These are phyloP conservation scores for Nycticorax nycticorax DNA, from an alignment of 2,113 vertebrate genomes.

Conservation along the genomic window DNA sequence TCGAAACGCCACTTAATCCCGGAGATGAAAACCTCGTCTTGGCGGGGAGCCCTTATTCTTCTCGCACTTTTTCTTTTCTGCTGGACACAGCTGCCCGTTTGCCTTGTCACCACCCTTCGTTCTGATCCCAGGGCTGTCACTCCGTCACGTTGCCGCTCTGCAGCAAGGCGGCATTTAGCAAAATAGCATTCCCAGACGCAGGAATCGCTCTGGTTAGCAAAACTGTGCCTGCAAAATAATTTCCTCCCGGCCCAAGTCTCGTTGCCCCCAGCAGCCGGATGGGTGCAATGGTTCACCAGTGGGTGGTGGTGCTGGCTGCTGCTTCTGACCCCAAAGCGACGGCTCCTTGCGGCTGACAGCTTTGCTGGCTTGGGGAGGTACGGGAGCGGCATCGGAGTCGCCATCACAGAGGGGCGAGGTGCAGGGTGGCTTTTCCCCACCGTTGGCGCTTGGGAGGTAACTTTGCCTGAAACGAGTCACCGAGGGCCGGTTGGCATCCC, in stretches of 20 bases:
- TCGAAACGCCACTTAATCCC: constrained; percentile 66
- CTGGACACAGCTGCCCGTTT: constrained; percentile 60
- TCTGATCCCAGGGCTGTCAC: constrained; percentile 60
- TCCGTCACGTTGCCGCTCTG: constrained; percentile 63
- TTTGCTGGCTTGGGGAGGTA: background rate
- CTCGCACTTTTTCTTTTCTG: constrained; percentile 49
- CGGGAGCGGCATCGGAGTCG: background rate
- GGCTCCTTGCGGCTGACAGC: background rate
- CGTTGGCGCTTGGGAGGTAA: rapidly evolving
- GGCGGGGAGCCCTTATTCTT: constrained; percentile 52
- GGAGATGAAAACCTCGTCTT: constrained; percentile 52
- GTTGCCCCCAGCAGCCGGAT: constrained; percentile 7
- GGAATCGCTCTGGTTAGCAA: constrained; percentile 72
- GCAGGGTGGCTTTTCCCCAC: rapidly evolving
- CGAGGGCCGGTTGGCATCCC: background rate
- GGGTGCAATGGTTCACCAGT: constrained; percentile 42
- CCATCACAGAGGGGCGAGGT: rapidly evolving
- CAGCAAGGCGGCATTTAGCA: constrained; percentile 72
- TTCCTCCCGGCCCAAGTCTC: constrained; percentile 36
- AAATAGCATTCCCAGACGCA: constrained; percentile 64
- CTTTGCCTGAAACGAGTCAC: background rate
- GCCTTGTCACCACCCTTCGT: constrained; percentile 43
- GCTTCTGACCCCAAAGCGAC: background rate
- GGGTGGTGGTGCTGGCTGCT: background rate
- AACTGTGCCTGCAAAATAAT: constrained; percentile 71